A percentile compares a stretch with the other conserved stretches of the same genome.
phyloP scores from a whole-genome alignment of 2,797 vertebrate species.

The Prunella strophiata region DNA sequence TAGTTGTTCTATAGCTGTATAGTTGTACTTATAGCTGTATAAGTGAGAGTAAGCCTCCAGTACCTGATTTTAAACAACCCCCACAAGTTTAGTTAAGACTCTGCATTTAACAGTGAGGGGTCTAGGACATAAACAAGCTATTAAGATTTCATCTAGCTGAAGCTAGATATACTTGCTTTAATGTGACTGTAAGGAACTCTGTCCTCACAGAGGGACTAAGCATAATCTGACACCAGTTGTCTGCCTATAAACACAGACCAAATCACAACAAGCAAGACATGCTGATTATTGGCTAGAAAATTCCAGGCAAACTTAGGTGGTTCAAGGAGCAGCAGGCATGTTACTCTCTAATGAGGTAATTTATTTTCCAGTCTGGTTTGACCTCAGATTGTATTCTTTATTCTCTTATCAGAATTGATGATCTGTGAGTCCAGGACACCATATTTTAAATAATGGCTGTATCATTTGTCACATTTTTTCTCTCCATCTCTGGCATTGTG shows the following conservation, averaged over 20 bases:
- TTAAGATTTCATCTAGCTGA: background rate
- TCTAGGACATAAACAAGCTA: background rate
- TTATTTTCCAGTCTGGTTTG: background rate
- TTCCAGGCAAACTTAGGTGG: background rate
- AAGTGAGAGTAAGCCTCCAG: background rate
- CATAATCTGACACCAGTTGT: background rate
- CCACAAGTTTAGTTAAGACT: background rate
- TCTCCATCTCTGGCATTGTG: background rate
- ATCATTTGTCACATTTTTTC: background rate
- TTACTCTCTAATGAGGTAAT: background rate
- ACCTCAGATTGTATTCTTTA: background rate
- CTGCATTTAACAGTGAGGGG: background rate
- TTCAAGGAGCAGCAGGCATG: background rate
- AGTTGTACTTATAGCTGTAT: background rate
- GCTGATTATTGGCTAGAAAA: background rate
- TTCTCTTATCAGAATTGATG: background rate
- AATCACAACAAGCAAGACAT: background rate
- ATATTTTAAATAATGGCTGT: background rate
- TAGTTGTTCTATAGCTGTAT: background rate
- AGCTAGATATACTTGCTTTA: background rate
- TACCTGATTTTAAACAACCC: background rate
- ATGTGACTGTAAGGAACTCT: background rate
- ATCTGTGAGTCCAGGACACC: background rate
- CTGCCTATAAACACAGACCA: background rate
- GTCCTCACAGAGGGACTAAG: background rate